Evolutionary conservation across 2,888 invertebrate genomes (phyloP), one percentile per base, ranked within the genome.

Genomic region (Clivina fossor): DNA sequence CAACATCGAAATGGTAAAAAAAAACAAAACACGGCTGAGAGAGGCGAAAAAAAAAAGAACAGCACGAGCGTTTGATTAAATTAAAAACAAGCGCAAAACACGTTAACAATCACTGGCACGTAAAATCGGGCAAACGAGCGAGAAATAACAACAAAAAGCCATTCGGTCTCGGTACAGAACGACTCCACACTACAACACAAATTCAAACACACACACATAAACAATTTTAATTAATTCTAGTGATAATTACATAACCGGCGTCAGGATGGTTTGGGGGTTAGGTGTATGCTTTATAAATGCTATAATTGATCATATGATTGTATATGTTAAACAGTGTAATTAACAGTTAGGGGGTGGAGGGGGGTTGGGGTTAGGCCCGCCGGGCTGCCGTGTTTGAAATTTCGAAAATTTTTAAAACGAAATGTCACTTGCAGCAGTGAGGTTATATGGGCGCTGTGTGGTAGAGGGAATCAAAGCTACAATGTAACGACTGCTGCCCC

Each of bases 151-250:
- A 49, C 49, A 49, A 49, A 49, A 49, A 49, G 49, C 38, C 49
- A n/a, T n/a, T n/a, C n/a, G n/a, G n/a, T n/a, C n/a, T n/a, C n/a
- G n/a, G n/a, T n/a, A n/a, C n/a, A 40, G 40, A 51, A 44, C 24
- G 53, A n/a, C n/a, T n/a, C n/a, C n/a, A n/a, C n/a, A n/a, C n/a
- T n/a, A n/a, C n/a, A n/a, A n/a, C n/a, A n/a, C n/a, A n/a, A n/a
- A 43, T 37, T 47, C 24, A 48, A 35, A 48, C 18, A 28, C 49
- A 38, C 49, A 40, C 44, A 53, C 69, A 70, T 70, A 69, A 66
- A 68, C 63, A 69, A 72, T 71, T 73, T 73, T 73, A 72, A 73
- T 72, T 72, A 72, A 71, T 70, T 55, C 47, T 68, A 68, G 68
- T 67, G 65, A 70, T 71, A 71, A 72, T 72, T 71, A 70, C 69